Evolutionary conservation across 1,140 invertebrate genomes (phyloP).

Genomic region (Ceratosolen solmsi): DNA sequence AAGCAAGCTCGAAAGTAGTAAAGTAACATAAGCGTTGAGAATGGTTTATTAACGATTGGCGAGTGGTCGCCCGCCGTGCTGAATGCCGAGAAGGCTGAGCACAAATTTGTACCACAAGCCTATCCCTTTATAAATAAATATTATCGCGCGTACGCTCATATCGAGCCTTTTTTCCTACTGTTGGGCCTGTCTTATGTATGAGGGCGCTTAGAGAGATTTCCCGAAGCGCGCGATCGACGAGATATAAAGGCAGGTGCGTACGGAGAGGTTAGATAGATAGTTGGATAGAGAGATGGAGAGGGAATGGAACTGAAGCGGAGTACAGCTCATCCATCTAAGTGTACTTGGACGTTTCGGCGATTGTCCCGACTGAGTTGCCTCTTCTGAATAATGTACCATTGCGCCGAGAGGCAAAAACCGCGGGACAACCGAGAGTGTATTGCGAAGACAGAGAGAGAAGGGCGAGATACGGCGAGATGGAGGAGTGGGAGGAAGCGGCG

Average conservation of each 20-base stretch:
- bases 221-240: slow-evolving; percentile 4
- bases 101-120: slow-evolving; percentile 3
- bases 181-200: slow-evolving; percentile 46
- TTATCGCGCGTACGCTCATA: not conserved
- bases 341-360: slow-evolving; percentile 21
- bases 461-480: too few relatives aligned
- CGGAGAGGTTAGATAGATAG: not conserved
- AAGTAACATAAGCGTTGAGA: too few relatives aligned
- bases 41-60: too few relatives aligned
- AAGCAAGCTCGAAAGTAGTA: not conserved
- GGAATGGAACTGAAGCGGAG: slow-evolving; percentile 4
- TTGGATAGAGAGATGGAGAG: slow-evolving; percentile 2
- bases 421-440: not conserved
- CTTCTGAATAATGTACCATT: slow-evolving; percentile 29
- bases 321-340: slow-evolving; percentile 29
- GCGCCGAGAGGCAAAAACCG: not conserved
- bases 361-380: slow-evolving; percentile 9
- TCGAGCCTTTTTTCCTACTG: not conserved
- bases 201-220: slow-evolving; percentile 26
- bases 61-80: too few relatives aligned
- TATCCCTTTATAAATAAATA: slow-evolving; percentile 40
- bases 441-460: too few relatives aligned
- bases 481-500: not conserved
- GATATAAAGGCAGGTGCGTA: not conserved
- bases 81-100: not conserved